Evolutionary conservation across 2,888 invertebrate genomes (phyloP).

Genomic region (Heliconius ismenius): DNA sequence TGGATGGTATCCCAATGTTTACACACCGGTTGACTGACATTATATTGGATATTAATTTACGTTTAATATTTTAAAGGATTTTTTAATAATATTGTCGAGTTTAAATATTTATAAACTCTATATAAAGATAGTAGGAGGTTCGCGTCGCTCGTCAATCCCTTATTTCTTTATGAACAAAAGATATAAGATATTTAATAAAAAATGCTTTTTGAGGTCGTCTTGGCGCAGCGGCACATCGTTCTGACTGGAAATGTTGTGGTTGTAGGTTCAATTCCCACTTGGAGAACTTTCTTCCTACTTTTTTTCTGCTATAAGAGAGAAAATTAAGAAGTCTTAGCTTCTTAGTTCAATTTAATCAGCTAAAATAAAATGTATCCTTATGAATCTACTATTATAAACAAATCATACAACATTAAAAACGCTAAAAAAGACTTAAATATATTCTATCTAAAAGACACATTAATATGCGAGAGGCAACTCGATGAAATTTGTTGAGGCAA

Average conservation of each 20-base stretch:
- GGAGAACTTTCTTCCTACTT: not conserved
- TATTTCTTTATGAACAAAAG: too few species aligned
- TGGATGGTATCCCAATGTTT: slow-evolving; percentile 3
- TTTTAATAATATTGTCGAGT: too few species aligned
- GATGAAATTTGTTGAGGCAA: slow-evolving; percentile 14
- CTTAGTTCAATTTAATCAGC: too few species aligned
- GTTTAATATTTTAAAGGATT: not conserved
- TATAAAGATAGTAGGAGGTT: too few species aligned
- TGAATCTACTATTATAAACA: too few species aligned
- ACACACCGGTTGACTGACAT: slow-evolving; percentile 11
- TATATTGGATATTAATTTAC: not conserved
- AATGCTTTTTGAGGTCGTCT: not conserved
- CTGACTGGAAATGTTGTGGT: not conserved
- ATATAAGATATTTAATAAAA: too few species aligned
- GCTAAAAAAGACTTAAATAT: not conserved
- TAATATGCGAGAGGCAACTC: slow-evolving; percentile 19
- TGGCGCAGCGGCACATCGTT: not conserved
- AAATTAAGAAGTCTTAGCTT: too few species aligned
- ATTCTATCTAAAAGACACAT: not conserved
- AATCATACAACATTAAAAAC: not conserved
- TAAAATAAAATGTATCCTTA: not conserved
- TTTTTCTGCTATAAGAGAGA: too few species aligned
- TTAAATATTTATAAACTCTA: too few species aligned
- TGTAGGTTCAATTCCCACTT: not conserved
- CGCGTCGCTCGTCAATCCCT: too few species aligned